phyloP scores from a whole-genome alignment of 2,113 vertebrate species.

The Plestiodon gilberti region DNA sequence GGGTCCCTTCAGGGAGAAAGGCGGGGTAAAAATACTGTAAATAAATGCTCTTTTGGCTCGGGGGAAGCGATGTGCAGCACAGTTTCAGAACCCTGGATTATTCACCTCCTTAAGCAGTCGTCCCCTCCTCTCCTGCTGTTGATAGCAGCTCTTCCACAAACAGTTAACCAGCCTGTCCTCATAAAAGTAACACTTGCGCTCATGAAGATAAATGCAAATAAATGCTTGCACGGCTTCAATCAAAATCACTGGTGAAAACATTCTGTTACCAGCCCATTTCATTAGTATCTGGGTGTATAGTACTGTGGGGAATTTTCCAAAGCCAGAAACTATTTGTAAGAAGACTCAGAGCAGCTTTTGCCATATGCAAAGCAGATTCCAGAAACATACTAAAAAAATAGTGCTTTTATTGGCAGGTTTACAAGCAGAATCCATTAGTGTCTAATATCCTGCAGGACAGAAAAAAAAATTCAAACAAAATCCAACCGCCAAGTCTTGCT shows the following conservation, averaged over 20 bases:
- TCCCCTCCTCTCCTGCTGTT: conserved; percentile 38
- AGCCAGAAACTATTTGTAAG: conserved; percentile 31
- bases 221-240: conserved; percentile 39
- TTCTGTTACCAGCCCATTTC: conserved; percentile 39
- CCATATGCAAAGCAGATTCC: conserved; percentile 63
- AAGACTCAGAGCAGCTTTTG: conserved; percentile 29
- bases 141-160: neutral
- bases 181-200: neutral
- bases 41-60: neutral
- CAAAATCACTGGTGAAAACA: conserved; percentile 37
- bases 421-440: conserved; percentile 70
- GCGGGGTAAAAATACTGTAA: too few relatives aligned
- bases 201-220: conserved; percentile 25
- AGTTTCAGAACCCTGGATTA: conserved; percentile 15
- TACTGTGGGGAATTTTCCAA: conserved; percentile 22
- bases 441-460: conserved; percentile 68
- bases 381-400: conserved; percentile 73
- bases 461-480: neutral
- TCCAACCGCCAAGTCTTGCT: conserved; percentile 38
- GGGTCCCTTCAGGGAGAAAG: too few relatives aligned
- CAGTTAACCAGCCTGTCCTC: neutral
- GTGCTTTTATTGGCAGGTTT: conserved; percentile 77
- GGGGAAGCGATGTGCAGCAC: neutral
- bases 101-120: conserved; percentile 37
- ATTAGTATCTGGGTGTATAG: conserved; percentile 14